Evolutionary conservation across 2,888 invertebrate genomes (phyloP).

Genomic region (Leptopilina myrica): DNA sequence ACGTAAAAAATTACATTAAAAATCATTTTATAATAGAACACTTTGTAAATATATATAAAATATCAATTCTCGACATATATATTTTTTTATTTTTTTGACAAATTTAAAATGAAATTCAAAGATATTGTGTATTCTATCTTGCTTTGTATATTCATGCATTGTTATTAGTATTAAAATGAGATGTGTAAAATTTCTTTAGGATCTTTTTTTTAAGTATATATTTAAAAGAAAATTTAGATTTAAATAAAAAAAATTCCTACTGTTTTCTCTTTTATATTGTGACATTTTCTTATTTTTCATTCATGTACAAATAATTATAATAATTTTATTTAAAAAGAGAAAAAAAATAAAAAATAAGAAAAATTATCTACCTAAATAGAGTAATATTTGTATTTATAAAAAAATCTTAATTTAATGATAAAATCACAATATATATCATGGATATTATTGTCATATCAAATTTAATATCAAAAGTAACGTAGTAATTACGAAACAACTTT

Average conservation of each 20-base stretch:
- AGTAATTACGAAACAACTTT: conserved; percentile 22
- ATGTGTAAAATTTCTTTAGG: conserved; percentile 49
- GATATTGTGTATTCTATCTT: conserved; percentile 47
- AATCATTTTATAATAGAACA: conserved; percentile 35
- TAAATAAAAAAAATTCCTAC: conserved; percentile 35
- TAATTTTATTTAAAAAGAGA: not conserved
- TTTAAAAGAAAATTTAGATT: conserved; percentile 50
- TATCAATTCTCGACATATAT: conserved; percentile 30
- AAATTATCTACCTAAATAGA: conserved; percentile 25
- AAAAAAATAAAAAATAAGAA: not conserved
- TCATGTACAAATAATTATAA: conserved; percentile 35
- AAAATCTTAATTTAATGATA: conserved; percentile 44
- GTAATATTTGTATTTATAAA: conserved; percentile 44
- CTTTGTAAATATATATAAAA: conserved; percentile 41
- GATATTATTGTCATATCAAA: conserved; percentile 37
- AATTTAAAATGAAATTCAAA: conserved; percentile 49
- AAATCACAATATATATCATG: conserved; percentile 25
- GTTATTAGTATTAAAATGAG: conserved; percentile 44
- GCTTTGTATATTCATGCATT: conserved; percentile 72
- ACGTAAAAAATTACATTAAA: conserved; percentile 13
- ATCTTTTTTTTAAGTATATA: conserved; percentile 49
- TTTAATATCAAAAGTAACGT: conserved; percentile 17
- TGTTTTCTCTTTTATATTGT: not conserved
- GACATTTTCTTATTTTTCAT: not conserved
- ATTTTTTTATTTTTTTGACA: conserved; percentile 42